Evolutionary conservation across 2,888 invertebrate genomes (phyloP).

Genomic region (Cataglyphis rosenhaueri): DNA sequence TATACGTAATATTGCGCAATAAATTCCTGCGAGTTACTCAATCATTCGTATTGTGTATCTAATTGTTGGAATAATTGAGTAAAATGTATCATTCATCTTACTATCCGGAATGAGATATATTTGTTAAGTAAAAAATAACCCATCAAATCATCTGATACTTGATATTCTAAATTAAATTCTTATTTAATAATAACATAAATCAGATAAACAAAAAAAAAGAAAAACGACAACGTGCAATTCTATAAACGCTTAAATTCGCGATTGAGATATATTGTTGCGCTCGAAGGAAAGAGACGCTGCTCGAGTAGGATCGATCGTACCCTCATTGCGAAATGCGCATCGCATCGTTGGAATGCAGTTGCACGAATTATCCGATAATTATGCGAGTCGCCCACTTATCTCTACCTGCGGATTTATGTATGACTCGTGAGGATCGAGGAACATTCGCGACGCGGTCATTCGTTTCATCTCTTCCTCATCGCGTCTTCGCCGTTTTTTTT

Average conservation of each 20-base stretch:
- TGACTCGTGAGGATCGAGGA: background rate
- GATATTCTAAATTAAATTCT: background rate
- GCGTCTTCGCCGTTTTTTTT: background rate
- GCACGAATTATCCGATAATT: constrained; percentile 71
- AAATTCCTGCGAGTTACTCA: background rate
- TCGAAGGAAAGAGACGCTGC: background rate
- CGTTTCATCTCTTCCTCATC: constrained; percentile 20
- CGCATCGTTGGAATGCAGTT: constrained; percentile 55
- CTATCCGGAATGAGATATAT: background rate
- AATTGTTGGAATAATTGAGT: background rate
- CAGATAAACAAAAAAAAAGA: background rate
- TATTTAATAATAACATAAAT: background rate
- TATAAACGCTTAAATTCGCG: background rate
- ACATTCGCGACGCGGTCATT: background rate
- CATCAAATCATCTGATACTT: background rate
- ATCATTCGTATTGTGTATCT: background rate
- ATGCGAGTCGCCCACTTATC: constrained; percentile 60
- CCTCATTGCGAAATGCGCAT: constrained; percentile 59
- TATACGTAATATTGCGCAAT: background rate
- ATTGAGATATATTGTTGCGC: background rate
- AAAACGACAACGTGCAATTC: background rate
- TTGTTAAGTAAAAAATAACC: background rate
- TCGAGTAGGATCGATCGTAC: constrained; percentile 54
- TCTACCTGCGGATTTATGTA: background rate
- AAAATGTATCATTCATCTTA: background rate